Conservation (phyloP, 2,888 invertebrate species). For the Alloplasta piceator region DNA sequence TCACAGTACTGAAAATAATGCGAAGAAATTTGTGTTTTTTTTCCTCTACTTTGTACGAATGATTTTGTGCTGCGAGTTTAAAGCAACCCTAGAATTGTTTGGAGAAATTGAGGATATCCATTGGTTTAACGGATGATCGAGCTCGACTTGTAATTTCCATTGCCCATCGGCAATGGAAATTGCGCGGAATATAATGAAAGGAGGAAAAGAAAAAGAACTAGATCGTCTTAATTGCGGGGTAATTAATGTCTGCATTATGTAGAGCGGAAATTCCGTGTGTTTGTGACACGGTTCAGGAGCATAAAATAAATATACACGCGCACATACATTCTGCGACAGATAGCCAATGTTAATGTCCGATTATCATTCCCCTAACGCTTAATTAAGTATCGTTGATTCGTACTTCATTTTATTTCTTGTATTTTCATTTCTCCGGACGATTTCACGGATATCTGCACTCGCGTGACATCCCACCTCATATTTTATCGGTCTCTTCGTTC, state of each 20-base stretch:
- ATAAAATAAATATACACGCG: conserved; percentile 2
- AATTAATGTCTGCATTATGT: conserved; percentile 76
- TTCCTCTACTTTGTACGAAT: no score
- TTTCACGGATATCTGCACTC: conserved; percentile 12
- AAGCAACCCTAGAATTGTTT: no score
- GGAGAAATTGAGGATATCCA: no score
- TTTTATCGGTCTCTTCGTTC: conserved; percentile 10
- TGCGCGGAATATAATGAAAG: conserved; percentile 1
- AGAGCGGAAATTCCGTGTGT: conserved; percentile 79
- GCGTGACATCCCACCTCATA: conserved; percentile 11
- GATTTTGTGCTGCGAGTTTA: no score
- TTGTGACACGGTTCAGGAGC: conserved; percentile 68
- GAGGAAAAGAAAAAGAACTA: conserved; percentile 64
- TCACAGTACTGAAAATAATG: background rate
- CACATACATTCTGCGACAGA: background rate
- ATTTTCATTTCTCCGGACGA: conserved; percentile 1
- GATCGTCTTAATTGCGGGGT: conserved; percentile 73
- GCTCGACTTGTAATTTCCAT: conserved; percentile 8
- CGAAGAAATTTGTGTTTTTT: background rate
- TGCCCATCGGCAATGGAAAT: background rate
- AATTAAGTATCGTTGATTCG: no score
- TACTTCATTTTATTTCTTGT: background rate
- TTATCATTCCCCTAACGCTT: conserved; percentile 10
- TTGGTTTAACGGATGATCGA: conserved; percentile 29
- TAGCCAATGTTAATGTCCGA: conserved; percentile 49